These are phyloP conservation scores for Sminthurides aquaticus DNA, from an alignment of 2,888 invertebrate species.

Conservation along the genomic window DNA sequence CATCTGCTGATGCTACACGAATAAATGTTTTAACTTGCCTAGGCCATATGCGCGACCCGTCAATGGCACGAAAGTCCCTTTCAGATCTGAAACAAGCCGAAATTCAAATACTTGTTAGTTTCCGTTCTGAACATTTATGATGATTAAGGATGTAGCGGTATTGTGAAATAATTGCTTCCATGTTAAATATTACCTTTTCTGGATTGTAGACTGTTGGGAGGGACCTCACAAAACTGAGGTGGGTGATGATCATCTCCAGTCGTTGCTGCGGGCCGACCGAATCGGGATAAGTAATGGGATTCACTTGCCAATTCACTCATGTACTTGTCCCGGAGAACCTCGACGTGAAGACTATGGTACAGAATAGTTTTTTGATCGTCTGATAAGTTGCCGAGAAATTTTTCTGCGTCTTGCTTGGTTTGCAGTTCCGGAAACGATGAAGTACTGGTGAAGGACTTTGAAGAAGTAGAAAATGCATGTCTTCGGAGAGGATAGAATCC, in stretches of 20 bases:
- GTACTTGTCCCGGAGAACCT: conserved; percentile 31
- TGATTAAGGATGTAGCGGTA: no score
- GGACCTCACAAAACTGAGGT: not conserved
- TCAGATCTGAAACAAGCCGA: not conserved
- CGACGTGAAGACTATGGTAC: conserved; percentile 36
- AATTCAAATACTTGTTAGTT: no score
- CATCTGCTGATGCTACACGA: no score
- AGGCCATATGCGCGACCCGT: not conserved
- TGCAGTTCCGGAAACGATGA: not conserved
- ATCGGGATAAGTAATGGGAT: conserved; percentile 32
- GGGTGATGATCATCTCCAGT: not conserved
- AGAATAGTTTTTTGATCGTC: conserved; percentile 35
- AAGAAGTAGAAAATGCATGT: not conserved
- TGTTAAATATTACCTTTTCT: not conserved
- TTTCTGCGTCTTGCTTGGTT: conserved; percentile 24
- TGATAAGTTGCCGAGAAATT: conserved; percentile 31
- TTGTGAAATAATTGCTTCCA: no score
- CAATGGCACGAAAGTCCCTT: not conserved
- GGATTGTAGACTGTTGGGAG: not conserved
- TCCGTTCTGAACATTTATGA: no score
- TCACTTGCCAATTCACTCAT: conserved; percentile 34
- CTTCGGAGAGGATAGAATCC: no score
- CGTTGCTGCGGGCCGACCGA: conserved; percentile 34
- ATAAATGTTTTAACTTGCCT: not conserved
- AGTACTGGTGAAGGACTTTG: not conserved